Evolutionary conservation across 1,140 invertebrate genomes (phyloP), one percentile per base, ranked within the genome.

Genomic region (Aethina tumida): DNA sequence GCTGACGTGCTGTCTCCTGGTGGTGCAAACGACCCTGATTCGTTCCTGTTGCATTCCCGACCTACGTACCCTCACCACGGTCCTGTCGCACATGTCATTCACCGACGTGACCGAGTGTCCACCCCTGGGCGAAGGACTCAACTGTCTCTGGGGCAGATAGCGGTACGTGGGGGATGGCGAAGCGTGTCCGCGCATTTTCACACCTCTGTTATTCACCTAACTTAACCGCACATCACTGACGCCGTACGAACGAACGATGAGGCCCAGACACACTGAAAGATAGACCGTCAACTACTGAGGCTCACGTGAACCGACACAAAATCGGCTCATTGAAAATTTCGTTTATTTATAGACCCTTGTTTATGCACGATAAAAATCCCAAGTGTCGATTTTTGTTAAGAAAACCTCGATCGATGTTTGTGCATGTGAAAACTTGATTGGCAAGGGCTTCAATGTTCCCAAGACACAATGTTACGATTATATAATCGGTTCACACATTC

Each of bases 11-110:
- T 60, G 59, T 28, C 56, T 55, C 29, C 55, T 45, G 6, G 59
- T 62, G 13, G 59, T 60, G 40, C 59, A 62, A 34, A 62, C 58
- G n/a, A 62, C 53, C 33, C 59, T 42, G 13, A 60, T 55, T 7
- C 56, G 39, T 39, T 62, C 58, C 26, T 58, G 51, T 26, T 50
- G 57, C 10, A 56, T 24, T 22, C 56, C 51, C 13, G 59, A 56
- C 22, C 55, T 52, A 24, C 54, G 45, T 26, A 61, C 55, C 22
- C 56, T 47, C 21, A 61, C 57, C 12, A 61, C 47, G 6, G 57
- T 59, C 21, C 56, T 34, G 26, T 59, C 56, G 35, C 52, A 51
- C 6, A 51, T 46, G 26, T 52, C 47, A 21, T 14, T 47, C 7
- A 47, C 24, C 1, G 45, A 39, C 10, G 39, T 47, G 7, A 47